phyloP scores from a whole-genome alignment of 2,888 invertebrate genomes.

The Dermolepida albohirtum region DNA sequence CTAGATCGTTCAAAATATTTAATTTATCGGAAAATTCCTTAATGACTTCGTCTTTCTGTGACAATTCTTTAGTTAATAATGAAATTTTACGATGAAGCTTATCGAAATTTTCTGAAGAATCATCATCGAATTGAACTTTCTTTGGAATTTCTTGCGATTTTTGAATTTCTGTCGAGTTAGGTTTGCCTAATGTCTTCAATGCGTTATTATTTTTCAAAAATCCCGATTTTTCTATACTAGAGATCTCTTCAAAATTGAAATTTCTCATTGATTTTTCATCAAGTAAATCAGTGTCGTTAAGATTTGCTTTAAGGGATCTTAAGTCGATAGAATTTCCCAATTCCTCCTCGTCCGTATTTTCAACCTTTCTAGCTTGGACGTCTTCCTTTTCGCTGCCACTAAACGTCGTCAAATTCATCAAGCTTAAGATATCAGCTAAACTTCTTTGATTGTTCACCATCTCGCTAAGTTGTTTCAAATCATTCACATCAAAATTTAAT shows the following conservation, averaged over 20 bases:
- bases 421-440: slow-evolving; percentile 78
- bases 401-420: slow-evolving; percentile 73
- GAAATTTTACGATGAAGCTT: slow-evolving; percentile 57
- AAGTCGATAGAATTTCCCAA: slow-evolving; percentile 42
- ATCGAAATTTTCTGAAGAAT: too few relatives aligned
- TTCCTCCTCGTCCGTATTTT: slow-evolving; percentile 48
- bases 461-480: slow-evolving; percentile 65
- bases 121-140: slow-evolving; percentile 68
- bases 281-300: slow-evolving; percentile 63
- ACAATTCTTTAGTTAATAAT: slow-evolving; percentile 70
- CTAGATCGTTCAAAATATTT: slow-evolving; percentile 64
- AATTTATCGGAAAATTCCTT: slow-evolving; percentile 72
- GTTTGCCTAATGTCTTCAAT: slow-evolving; percentile 18
- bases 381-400: slow-evolving; percentile 63
- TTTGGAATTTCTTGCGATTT: slow-evolving; percentile 53
- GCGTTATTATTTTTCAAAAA: slow-evolving; percentile 44
- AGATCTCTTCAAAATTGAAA: slow-evolving; percentile 53
- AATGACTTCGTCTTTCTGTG: slow-evolving; percentile 70
- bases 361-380: slow-evolving; percentile 65
- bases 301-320: slow-evolving; percentile 64
- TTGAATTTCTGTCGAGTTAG: slow-evolving; percentile 60
- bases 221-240: slow-evolving; percentile 57
- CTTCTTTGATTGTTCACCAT: slow-evolving; percentile 76
- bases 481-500: slow-evolving; percentile 71
- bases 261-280: too few relatives aligned